A percentile compares a stretch with the other conserved stretches of the same genome.
phyloP scores from a whole-genome alignment of 1,140 invertebrate genomes.

The Phymorhynchus buccinoides region DNA sequence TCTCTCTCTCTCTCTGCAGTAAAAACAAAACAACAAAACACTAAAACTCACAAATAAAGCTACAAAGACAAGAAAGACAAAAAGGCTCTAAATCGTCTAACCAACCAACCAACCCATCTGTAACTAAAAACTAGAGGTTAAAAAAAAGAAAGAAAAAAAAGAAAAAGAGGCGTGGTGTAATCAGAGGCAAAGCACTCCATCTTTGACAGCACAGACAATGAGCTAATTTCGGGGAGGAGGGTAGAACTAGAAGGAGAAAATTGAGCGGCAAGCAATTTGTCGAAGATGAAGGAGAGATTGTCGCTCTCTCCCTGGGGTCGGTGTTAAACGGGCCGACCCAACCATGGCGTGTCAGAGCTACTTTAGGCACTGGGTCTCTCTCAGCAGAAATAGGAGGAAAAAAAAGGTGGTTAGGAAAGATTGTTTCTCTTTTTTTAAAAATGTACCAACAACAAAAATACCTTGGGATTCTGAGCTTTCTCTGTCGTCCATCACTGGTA shows the following conservation, averaged over 20 bases:
- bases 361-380: neutral
- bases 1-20: no score
- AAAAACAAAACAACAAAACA: no score
- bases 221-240: neutral
- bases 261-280: slow-evolving; percentile 27
- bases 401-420: neutral
- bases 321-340: neutral
- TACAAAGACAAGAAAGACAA: no score
- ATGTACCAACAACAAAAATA: slow-evolving; percentile 5
- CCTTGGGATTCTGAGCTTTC: slow-evolving; percentile 4
- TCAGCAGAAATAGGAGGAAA: neutral
- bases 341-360: slow-evolving; percentile 8
- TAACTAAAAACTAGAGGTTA: neutral
- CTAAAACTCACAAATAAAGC: no score
- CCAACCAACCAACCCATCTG: neutral
- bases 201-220: slow-evolving; percentile 9
- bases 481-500: slow-evolving; percentile 24
- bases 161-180: no score
- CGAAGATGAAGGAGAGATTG: slow-evolving; percentile 25
- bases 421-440: no score
- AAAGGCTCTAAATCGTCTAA: no score
- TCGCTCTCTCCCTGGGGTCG: neutral
- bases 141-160: neutral
- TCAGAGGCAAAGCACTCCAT: neutral
- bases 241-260: neutral